Conservation (phyloP, 2,113 vertebrate genomes). For the Oryzias javanicus region DNA sequence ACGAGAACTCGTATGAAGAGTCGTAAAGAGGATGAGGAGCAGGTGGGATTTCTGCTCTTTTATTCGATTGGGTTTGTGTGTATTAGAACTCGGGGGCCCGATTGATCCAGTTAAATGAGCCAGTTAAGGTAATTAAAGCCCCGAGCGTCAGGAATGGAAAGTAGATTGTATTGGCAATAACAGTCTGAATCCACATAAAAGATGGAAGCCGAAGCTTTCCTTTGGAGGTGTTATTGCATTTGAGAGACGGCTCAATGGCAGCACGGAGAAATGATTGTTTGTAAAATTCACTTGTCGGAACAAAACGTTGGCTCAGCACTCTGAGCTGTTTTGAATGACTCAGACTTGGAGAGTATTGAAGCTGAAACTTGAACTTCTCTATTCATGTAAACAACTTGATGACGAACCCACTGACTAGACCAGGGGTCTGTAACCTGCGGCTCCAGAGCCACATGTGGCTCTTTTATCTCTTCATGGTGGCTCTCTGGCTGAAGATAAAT, state of each 20-base stretch:
- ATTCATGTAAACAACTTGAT: too few species aligned
- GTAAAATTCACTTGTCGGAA: conserved; percentile 13
- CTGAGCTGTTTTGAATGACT: conserved; percentile 3
- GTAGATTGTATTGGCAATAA: conserved; percentile 66
- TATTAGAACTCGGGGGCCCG: conserved; percentile 13
- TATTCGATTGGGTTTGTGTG: conserved; percentile 6
- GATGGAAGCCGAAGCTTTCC: conserved; percentile 37
- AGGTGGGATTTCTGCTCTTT: conserved; percentile 4
- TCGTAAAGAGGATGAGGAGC: conserved; percentile 6
- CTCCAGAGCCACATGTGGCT: too few species aligned
- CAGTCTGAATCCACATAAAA: conserved; percentile 50
- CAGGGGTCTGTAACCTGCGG: too few species aligned
- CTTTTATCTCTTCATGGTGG: too few species aligned
- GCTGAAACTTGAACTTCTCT: neutral
- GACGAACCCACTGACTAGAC: too few species aligned
- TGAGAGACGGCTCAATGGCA: conserved; percentile 39
- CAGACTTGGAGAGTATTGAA: neutral
- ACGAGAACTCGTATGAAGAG: conserved; percentile 15
- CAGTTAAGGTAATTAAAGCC: conserved; percentile 72
- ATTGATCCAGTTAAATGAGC: conserved; percentile 72
- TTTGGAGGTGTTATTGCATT: conserved; percentile 40
- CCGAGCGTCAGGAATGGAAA: conserved; percentile 36
- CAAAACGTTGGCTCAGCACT: conserved; percentile 25
- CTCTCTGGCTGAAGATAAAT: too few species aligned
- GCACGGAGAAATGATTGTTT: conserved; percentile 15